phyloP scores from a whole-genome alignment of 1,140 invertebrate genomes.

The Chionoecetes opilio region DNA sequence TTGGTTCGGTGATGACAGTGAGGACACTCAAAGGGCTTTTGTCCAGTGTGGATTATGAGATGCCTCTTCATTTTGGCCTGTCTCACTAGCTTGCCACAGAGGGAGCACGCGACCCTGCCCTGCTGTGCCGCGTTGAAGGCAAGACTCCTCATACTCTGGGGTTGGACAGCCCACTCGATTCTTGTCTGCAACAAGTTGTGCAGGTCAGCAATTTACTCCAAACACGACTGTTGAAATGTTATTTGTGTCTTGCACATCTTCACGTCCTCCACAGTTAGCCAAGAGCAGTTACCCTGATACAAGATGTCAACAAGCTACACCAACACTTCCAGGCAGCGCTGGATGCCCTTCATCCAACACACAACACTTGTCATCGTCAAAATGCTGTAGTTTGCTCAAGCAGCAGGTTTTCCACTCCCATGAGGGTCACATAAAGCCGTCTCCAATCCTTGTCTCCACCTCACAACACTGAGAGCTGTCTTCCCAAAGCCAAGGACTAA shows the following conservation, averaged over 20 bases:
- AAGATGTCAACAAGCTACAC: neutral
- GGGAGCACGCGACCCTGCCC: constrained; percentile 72
- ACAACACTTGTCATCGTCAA: neutral
- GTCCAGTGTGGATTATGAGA: constrained; percentile 75
- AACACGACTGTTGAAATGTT: constrained; percentile 49
- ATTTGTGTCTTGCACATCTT: constrained; percentile 56
- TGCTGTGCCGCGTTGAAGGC: constrained; percentile 67
- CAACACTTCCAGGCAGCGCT: neutral
- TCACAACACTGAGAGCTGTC: constrained; percentile 41
- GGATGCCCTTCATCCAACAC: neutral
- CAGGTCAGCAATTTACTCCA: constrained; percentile 75
- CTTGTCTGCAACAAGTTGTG: constrained; percentile 77
- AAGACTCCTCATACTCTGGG: constrained; percentile 76
- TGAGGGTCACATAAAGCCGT: neutral
- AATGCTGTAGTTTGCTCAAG: neutral
- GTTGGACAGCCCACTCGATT: constrained; percentile 75
- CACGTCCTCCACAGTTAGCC: neutral
- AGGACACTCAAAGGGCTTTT: constrained; percentile 74
- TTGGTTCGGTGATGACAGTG: constrained; percentile 74
- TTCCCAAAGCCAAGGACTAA: constrained; percentile 52
- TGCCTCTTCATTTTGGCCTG: constrained; percentile 77
- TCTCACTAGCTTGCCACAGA: constrained; percentile 75
- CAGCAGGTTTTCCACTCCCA: constrained; percentile 7
- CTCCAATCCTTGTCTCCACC: constrained; percentile 49
- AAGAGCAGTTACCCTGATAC: neutral